Conservation (phyloP, 2,113 vertebrate species). For the Neolamprologus hecqui region DNA sequence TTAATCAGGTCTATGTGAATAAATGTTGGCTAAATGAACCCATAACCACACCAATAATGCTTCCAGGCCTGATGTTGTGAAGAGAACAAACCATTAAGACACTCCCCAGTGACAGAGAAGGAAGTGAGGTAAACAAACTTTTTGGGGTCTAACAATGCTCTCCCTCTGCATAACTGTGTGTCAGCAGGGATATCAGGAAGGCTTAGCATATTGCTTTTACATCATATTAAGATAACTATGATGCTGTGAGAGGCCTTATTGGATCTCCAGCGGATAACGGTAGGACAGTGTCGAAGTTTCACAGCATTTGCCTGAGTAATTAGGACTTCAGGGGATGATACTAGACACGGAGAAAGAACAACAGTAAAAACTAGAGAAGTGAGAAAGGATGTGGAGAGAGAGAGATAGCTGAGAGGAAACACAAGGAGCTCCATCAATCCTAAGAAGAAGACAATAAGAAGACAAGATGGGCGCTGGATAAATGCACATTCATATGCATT, state of each 20-base stretch:
- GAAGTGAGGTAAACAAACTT: constrained; percentile 30
- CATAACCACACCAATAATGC: constrained; percentile 18
- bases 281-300: constrained; percentile 46
- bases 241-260: constrained; percentile 52
- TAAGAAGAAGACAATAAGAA: background rate
- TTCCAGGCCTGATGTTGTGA: background rate
- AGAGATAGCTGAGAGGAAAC: background rate
- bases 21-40: constrained; percentile 35
- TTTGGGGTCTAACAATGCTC: constrained; percentile 15
- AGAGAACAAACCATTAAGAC: constrained; percentile 18
- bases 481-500: background rate
- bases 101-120: background rate
- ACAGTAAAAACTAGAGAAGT: background rate
- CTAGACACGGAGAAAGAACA: constrained; percentile 11
- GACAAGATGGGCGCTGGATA: background rate
- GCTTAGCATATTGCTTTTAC: constrained; percentile 50
- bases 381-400: background rate
- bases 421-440: constrained; percentile 1
- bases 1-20: constrained; percentile 21
- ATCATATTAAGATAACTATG: constrained; percentile 50
- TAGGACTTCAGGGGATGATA: constrained; percentile 60
- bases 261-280: constrained; percentile 54
- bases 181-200: constrained; percentile 28
- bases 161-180: constrained; percentile 11
- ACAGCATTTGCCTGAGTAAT: constrained; percentile 64